Evolutionary conservation across 2,113 vertebrate genomes (phyloP), one percentile per base, ranked within the genome.

Genomic region (Heterocephalus glaber): DNA sequence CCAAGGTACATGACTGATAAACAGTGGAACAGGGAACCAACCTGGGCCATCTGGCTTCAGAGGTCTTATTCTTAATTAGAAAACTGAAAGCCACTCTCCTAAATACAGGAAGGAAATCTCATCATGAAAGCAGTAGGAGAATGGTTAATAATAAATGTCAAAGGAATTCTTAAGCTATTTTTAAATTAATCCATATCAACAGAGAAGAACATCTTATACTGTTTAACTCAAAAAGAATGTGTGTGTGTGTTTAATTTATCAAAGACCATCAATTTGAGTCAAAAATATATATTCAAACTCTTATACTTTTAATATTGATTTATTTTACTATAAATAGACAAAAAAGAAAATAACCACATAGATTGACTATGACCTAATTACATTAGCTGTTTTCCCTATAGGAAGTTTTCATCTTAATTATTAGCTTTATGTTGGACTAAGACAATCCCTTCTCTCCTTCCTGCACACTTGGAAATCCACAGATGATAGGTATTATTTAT

Each of bases 281-380:
- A n/a, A 87, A 91, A 89, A 84, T 70, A 76, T 28, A 81, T 88
- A 72, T 87, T 93, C 26, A 84, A 87, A 92, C 12, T 52, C 87
- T 41, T 88, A 41, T n/a, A 84, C 41, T 92, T 94, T 47, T 68
- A 68, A 77, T 88, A 92, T 90, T 94, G 84, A 97, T 89, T 90
- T 86, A 84, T 17, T n/a, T 93, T 54, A 85, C 17, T 49, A 61
- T 82, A 90, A 96, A 95, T 33, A 93, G 72, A 87, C 61, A 83
- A 41, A 89, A 93, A 93, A 83, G 54, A 92, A 95, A 94, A 89
- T 79, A 93, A 60, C 83, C 38, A 58, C 84, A 94, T 81, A 91
- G 94, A 92, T 94, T 95, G 95, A 70, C 47, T 38, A 44, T 90
- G 94, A 93, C 90, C 95, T 95, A 87, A 94, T 95, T 93, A 93